phyloP scores from a whole-genome alignment of 2,113 vertebrate genomes.

The Notarius lentiginosus region DNA sequence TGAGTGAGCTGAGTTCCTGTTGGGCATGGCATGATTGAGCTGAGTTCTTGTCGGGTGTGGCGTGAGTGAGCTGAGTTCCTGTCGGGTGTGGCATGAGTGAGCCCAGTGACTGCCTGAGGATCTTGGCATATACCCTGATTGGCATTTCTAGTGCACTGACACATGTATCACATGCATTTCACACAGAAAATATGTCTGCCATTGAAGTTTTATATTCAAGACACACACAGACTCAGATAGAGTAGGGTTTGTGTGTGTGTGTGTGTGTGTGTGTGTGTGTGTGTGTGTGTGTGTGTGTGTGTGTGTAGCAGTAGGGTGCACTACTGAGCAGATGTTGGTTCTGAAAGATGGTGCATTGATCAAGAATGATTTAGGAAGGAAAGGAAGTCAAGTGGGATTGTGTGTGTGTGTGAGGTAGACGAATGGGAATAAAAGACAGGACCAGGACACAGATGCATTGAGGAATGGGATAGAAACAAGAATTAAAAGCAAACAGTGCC shows the following conservation, averaged over 20 bases:
- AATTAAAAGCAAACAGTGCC: no score
- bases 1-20: no score
- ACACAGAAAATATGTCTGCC: neutral
- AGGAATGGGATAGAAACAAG: neutral
- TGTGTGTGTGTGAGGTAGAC: neutral
- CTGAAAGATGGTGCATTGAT: constrained; percentile 28
- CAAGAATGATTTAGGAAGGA: constrained; percentile 21
- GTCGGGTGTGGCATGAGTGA: no score
- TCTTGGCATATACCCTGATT: constrained; percentile 14
- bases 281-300: neutral
- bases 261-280: neutral
- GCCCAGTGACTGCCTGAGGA: neutral
- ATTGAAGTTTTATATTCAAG: neutral
- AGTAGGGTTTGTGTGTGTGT: neutral
- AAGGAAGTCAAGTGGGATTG: constrained; percentile 31
- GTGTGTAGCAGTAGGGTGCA: constrained; percentile 6
- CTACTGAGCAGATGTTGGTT: constrained; percentile 38
- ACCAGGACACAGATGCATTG: neutral
- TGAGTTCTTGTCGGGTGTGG: no score
- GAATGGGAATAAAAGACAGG: neutral
- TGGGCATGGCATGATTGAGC: no score
- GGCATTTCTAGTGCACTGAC: constrained; percentile 6
- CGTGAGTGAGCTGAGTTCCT: no score
- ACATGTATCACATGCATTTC: neutral
- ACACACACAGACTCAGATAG: neutral